Conservation (phyloP, 1,140 invertebrate species). For the Micrasema minimum region DNA sequence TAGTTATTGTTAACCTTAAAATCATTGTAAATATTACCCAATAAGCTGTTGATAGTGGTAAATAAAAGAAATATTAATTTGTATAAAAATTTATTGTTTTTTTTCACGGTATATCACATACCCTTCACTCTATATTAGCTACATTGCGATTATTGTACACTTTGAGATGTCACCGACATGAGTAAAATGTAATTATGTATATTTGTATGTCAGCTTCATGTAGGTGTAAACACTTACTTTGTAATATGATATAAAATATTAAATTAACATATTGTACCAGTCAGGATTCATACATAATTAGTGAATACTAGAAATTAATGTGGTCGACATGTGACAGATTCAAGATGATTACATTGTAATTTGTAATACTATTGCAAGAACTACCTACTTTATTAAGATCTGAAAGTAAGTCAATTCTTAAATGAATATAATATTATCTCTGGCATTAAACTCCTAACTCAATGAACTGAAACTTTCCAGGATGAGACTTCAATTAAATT, state of each 20-base stretch:
- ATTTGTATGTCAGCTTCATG: constrained; percentile 10
- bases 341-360: too few species aligned
- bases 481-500: too few species aligned
- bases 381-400: too few species aligned
- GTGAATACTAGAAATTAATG: too few species aligned
- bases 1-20: constrained; percentile 37
- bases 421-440: too few species aligned
- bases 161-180: constrained; percentile 30
- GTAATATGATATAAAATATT: background rate
- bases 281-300: too few species aligned
- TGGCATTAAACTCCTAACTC: too few species aligned
- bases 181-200: background rate
- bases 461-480: too few species aligned
- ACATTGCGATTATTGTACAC: constrained; percentile 42
- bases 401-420: too few species aligned
- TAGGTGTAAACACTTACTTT: constrained; percentile 1
- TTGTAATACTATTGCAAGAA: too few species aligned
- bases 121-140: constrained; percentile 38
- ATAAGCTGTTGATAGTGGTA: constrained; percentile 32
- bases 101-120: constrained; percentile 41
- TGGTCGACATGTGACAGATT: too few species aligned
- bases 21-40: constrained; percentile 37
- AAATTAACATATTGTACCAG: background rate
- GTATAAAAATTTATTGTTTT: constrained; percentile 48
- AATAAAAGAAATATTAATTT: constrained; percentile 42